These are phyloP conservation scores for Ostrea edulis DNA, from an alignment of 1,140 invertebrate species.

Conservation along the genomic window DNA sequence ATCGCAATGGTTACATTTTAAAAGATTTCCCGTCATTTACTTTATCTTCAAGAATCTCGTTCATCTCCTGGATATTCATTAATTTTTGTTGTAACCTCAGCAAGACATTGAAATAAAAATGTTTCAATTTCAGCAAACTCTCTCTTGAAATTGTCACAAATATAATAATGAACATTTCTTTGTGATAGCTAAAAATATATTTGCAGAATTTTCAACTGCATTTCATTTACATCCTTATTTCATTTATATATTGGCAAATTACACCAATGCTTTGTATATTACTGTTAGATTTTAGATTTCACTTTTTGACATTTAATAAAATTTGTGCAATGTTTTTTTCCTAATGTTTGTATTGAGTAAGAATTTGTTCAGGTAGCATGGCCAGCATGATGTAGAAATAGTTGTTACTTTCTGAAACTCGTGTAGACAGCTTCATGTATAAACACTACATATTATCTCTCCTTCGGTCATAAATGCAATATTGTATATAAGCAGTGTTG, in stretches of 20 bases:
- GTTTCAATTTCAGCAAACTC: no score
- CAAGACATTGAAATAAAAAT: neutral
- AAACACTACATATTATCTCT: neutral
- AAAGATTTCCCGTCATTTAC: neutral
- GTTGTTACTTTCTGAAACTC: neutral
- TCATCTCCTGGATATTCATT: neutral
- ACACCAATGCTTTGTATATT: slow-evolving; percentile 15
- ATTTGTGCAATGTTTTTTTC: slow-evolving; percentile 34
- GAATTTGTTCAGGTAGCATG: neutral
- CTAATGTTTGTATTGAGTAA: neutral
- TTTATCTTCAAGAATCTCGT: slow-evolving; percentile 7
- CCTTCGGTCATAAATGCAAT: neutral
- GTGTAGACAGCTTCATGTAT: neutral
- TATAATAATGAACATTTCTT: neutral
- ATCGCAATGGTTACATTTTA: neutral
- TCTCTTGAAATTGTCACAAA: neutral
- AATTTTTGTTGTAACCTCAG: neutral
- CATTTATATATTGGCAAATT: neutral
- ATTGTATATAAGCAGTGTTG: slow-evolving; percentile 1
- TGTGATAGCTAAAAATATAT: neutral
- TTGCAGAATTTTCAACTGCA: neutral
- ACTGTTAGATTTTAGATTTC: slow-evolving; percentile 23
- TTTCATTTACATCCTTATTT: neutral
- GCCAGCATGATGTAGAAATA: slow-evolving; percentile 20
- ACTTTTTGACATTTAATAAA: slow-evolving; percentile 21